Conservation (phyloP, 2,113 vertebrate genomes). For the Bolborhynchus lineola region DNA sequence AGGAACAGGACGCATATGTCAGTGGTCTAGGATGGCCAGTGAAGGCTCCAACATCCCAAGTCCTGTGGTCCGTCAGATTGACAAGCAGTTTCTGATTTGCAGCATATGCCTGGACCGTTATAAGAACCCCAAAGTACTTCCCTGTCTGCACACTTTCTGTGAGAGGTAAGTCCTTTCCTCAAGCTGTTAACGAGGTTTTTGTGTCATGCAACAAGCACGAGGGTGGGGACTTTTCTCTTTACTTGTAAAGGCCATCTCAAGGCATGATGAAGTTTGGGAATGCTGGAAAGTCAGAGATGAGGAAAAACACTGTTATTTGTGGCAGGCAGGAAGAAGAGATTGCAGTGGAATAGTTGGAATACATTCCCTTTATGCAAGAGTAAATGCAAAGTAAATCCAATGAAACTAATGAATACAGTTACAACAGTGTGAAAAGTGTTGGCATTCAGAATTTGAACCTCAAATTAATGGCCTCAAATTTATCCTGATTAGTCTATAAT, state of each 20-base stretch:
- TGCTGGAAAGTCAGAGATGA: not conserved
- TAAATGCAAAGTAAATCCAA: not conserved
- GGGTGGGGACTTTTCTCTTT: not conserved
- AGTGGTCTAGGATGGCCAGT: conserved; percentile 97
- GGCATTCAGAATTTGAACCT: not conserved
- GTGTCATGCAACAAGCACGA: not conserved
- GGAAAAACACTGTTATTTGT: not conserved
- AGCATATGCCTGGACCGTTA: conserved; percentile 99
- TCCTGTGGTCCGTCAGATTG: conserved; percentile 96
- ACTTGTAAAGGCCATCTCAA: not conserved
- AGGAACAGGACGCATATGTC: conserved; percentile 82
- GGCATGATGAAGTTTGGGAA: not conserved
- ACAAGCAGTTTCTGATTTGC: conserved; percentile 99
- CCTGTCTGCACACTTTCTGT: conserved; percentile 95
- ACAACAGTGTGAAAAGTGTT: not conserved
- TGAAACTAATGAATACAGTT: not conserved
- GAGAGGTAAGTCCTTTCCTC: conserved; percentile 79
- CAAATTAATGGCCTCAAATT: not conserved
- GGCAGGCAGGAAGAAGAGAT: not conserved
- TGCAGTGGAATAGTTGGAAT: not conserved
- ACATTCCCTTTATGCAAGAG: not conserved
- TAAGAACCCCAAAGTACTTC: conserved; percentile 97
- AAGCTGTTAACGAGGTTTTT: not conserved
- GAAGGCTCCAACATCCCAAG: conserved; percentile 92
- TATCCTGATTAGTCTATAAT: not conserved